Conservation (phyloP, 2,113 vertebrate species). For the Zosterops lateralis region DNA sequence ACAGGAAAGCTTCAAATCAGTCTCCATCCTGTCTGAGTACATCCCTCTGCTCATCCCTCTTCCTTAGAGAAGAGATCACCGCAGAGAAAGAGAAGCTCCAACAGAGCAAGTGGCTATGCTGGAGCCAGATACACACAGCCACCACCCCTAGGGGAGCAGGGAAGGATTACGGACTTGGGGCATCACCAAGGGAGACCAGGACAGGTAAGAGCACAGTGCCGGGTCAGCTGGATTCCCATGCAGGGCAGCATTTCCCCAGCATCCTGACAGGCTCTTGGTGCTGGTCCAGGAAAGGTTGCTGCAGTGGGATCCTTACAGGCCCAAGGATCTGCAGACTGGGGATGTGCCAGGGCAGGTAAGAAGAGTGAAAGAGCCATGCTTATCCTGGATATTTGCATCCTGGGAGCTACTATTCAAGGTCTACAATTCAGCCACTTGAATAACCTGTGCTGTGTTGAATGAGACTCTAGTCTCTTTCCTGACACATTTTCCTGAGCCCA, state of each 20-base stretch:
- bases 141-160: neutral
- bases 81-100: neutral
- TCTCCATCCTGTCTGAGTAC: neutral
- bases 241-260: neutral
- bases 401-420: conserved; percentile 10
- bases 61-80: neutral
- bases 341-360: neutral
- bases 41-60: neutral
- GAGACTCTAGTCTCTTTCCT: neutral
- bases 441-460: neutral
- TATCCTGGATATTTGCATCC: conserved; percentile 15
- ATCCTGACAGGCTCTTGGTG: neutral
- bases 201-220: neutral
- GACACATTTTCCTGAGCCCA: neutral
- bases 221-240: neutral
- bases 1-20: neutral
- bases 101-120: neutral
- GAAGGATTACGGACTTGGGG: neutral
- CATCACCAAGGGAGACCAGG: neutral
- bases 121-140: neutral
- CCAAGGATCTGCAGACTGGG: neutral
- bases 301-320: neutral
- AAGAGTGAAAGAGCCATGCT: neutral
- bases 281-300: neutral
- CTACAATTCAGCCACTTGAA: conserved; percentile 36